Evolutionary conservation across 2,888 invertebrate genomes (phyloP), one percentile per base, ranked within the genome.

Genomic region (Formica aserva): DNA sequence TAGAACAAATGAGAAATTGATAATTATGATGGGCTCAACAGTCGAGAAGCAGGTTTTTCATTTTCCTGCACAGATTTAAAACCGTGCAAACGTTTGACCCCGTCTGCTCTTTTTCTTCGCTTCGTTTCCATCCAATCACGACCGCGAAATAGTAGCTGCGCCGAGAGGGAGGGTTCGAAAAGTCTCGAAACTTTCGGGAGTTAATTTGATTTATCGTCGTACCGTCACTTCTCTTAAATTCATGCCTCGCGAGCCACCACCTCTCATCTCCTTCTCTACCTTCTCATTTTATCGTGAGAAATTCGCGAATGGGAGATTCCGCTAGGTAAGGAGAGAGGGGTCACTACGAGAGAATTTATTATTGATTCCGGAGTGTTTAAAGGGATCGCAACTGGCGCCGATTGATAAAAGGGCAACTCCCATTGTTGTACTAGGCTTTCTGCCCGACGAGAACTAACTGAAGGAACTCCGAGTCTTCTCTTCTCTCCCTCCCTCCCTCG

Each of bases 131-230:
- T 77, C 78, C 82, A 77, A 82, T 77, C 78, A 67, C 77, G 66
- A 65, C 78, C 78, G 55, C 83, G 26, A 78, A 78, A 77, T 83
- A 52, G 74, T 63, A 65, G 48, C 60, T 67, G 41, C 35, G 38
- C 18, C 71, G 32, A 29, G 26, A 15, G n/a, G 85, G 80, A 78
- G 81, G 75, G 2, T 52, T 83, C 80, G 90, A 89, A 87, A 91
- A 91, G 88, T 89, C 89, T 90, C 88, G 90, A 92, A 93, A 94
- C 90, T 93, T 92, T 91, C 87, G 89, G 29, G n/a, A 90, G 91
- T 91, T 93, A 94, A 94, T 94, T 93, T 93, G 92, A 94, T 94
- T 93, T 93, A 93, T 93, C 92, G 90, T 88, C 88, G 83, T 84
- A 86, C 26, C 76, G 85, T 89, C 90, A 91, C 91, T 92, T 91